A percentile compares a stretch with the other conserved stretches of the same genome.
phyloP scores from a whole-genome alignment of 1,140 invertebrate genomes.

The Linepithema humile region DNA sequence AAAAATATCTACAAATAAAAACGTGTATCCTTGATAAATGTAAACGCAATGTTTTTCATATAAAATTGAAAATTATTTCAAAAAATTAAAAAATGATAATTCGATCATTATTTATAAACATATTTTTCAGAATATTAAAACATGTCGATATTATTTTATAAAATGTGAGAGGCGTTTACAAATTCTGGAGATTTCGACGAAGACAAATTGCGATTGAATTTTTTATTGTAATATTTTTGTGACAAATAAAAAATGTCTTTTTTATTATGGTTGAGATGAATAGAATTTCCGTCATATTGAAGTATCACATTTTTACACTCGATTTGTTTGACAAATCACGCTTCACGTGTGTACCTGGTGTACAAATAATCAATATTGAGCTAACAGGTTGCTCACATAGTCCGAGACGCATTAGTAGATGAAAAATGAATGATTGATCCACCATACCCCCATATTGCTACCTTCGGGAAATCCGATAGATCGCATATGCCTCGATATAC shows the following conservation, averaged over 20 bases:
- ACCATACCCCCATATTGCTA: slow-evolving; percentile 78
- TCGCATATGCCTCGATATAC: slow-evolving; percentile 77
- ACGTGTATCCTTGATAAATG: slow-evolving; percentile 5
- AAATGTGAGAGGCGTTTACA: not conserved
- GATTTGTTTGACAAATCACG: not conserved
- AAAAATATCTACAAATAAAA: slow-evolving; percentile 79
- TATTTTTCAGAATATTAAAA: not conserved
- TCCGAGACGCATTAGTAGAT: slow-evolving; percentile 51
- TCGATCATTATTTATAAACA: too few species aligned
- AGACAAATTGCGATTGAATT: not conserved
- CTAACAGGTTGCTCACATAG: not conserved
- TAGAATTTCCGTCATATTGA: not conserved
- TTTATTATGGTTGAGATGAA: not conserved
- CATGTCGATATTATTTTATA: not conserved
- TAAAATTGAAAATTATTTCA: not conserved
- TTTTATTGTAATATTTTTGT: not conserved
- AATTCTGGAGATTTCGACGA: not conserved
- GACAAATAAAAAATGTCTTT: not conserved
- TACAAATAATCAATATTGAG: slow-evolving; percentile 30
- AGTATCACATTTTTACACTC: not conserved
- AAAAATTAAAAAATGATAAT: not conserved
- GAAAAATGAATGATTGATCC: slow-evolving; percentile 72
- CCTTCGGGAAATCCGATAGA: slow-evolving; percentile 78
- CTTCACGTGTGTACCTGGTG: not conserved
- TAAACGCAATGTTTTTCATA: not conserved